Evolutionary conservation across 2,888 invertebrate genomes (phyloP), one percentile per base, ranked within the genome.

Genomic region (Platycnemis pennipes): DNA sequence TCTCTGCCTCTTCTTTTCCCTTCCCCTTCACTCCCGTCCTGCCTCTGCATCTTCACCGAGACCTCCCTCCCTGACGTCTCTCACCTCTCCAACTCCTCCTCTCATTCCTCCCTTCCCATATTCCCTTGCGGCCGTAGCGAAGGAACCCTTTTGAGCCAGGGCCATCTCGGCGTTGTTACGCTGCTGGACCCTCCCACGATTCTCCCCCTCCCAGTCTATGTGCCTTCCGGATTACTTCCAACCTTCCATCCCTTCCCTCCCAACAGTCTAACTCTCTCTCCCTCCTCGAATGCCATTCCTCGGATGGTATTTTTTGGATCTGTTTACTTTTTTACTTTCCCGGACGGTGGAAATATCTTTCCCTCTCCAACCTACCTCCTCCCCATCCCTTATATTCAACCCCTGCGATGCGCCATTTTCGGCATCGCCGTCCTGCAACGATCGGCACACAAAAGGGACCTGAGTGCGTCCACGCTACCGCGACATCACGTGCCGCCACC

Each of bases 261-360:
- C 63, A 4, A n/a, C 91, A 45, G 31, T 45, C 56, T 91, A 44
- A 16, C 42, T 91, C 91, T 91, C 22, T 44, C 56, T 42, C 56
- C 44, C 91, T 42, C 44, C 37, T 45, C 44, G 87, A 46, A 87
- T 87, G 87, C 87, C 87, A 46, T 87, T 91, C 63, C 44, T 37
- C 91, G 56, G 91, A 91, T 91, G 91, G 56, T 69, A 91, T 91
- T 91, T 91, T 56, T 91, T 91, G 44, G 91, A 56, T 56, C 63
- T 91, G 44, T 63, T 91, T 91, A 69, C n/a, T 91, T 91, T 91
- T 63, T 53, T 49, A 53, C 53, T 53, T 89, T 89, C 37, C 37
- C 53, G 53, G 88, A 16, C 49, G 49, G 77, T 53, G 53, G 53
- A 89, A 46, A 53, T 49, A 89, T 31, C 37, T 49, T 31, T 31